Evolutionary conservation across 2,113 vertebrate species (phyloP).

Genomic region (Aramus guarauna): DNA sequence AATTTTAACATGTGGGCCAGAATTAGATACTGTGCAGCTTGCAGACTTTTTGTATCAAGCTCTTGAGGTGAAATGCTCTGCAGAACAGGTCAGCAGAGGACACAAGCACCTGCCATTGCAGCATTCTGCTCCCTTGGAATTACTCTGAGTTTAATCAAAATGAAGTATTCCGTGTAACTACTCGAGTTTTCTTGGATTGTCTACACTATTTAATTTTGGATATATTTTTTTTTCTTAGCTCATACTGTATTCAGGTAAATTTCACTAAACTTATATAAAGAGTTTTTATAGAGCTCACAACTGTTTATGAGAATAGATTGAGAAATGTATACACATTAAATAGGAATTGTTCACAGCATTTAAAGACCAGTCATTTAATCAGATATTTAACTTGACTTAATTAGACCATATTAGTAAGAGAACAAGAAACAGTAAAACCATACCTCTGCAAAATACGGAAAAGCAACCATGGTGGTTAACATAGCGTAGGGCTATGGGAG

Average conservation of each 20-base stretch:
- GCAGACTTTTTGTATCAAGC: background rate
- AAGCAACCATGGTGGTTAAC: background rate
- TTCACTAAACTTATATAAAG: background rate
- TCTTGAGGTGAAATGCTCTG: background rate
- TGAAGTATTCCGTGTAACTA: background rate
- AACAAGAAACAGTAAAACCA: background rate
- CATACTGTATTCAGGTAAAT: background rate
- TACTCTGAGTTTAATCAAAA: background rate
- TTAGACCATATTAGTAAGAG: background rate
- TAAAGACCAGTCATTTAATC: background rate
- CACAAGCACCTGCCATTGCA: background rate
- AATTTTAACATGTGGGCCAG: background rate
- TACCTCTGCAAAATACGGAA: background rate
- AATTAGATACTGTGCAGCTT: background rate
- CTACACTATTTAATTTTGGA: background rate
- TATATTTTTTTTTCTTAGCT: background rate
- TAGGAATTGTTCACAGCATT: background rate
- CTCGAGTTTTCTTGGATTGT: background rate
- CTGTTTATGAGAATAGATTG: background rate
- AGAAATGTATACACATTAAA: background rate
- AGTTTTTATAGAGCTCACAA: background rate
- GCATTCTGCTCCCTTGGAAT: background rate
- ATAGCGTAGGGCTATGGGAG: background rate
- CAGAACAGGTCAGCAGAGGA: background rate
- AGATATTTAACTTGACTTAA: background rate